A percentile compares a stretch with the other conserved stretches of the same genome.
These are phyloP conservation scores for Phoxinus phoxinus DNA, from an alignment of 2,113 vertebrate genomes.

Conservation along the genomic window DNA sequence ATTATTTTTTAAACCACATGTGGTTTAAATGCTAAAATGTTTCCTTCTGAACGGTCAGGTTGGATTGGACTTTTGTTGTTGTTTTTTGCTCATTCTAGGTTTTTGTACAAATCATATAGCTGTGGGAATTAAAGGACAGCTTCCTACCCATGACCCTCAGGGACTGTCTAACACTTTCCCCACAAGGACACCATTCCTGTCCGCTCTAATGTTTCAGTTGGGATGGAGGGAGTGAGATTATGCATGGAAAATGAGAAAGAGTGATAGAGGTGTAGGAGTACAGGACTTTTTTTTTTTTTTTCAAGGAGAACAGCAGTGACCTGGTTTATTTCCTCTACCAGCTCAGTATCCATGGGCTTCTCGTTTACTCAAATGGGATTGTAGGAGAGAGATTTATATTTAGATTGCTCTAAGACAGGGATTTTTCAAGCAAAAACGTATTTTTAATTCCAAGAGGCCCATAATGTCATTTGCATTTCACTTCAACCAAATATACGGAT, in stretches of 20 bases:
- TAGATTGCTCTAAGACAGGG: background rate
- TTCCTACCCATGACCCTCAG: background rate
- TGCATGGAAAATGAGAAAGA: background rate
- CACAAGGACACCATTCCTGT: background rate
- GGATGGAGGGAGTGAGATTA: background rate
- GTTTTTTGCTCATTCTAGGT: no score
- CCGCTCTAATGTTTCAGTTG: background rate
- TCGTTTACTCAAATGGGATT: background rate
- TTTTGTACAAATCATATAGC: background rate
- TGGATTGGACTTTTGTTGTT: no score
- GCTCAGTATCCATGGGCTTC: background rate
- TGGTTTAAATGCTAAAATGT: no score
- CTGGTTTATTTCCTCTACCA: slow-evolving; percentile 33
- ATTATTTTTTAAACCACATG: no score
- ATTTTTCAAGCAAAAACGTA: background rate
- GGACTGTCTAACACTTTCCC: background rate
- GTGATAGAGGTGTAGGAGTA: background rate
- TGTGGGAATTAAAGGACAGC: background rate
- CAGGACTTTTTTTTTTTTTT: slow-evolving; percentile 2
- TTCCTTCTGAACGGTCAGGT: no score
- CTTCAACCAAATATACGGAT: background rate
- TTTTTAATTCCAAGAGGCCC: background rate
- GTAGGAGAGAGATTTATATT: slow-evolving; percentile 11
- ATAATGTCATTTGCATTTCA: background rate
- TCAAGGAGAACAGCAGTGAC: slow-evolving; percentile 28